Percentiles rank a stretch among this genome's conserved stretches.
Conservation (phyloP, 2,888 invertebrate genomes). For the Serripes groenlandicus region DNA sequence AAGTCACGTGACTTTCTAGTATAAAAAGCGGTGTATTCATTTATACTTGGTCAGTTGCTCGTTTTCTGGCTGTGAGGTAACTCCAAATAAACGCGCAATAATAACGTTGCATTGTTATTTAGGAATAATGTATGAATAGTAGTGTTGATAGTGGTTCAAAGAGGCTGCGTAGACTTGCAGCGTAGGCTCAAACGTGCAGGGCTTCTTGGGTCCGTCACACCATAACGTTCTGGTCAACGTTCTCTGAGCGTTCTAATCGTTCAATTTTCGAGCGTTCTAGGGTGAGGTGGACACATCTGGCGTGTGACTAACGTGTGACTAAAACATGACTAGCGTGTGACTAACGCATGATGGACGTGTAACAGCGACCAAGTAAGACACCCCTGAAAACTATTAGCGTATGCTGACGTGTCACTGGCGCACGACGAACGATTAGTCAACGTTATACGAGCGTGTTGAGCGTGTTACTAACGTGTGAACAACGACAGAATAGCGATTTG, state of each 20-base stretch:
- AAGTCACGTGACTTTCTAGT: too few relatives aligned
- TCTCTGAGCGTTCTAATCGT: conserved; percentile 6
- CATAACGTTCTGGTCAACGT: conserved; percentile 28
- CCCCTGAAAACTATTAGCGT: conserved; percentile 42
- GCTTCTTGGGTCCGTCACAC: conserved; percentile 19
- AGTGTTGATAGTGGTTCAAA: too few relatives aligned
- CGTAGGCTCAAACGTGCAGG: too few relatives aligned
- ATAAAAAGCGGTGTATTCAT: too few relatives aligned
- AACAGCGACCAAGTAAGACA: conserved; percentile 43
- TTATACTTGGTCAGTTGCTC: too few relatives aligned
- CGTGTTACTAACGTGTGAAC: conserved; percentile 18
- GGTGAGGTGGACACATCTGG: conserved; percentile 25
- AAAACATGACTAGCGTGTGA: conserved; percentile 39
- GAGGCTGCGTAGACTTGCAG: too few relatives aligned
- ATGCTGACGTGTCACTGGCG: conserved; percentile 26
- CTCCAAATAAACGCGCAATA: too few relatives aligned
- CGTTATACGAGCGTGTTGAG: conserved; percentile 27
- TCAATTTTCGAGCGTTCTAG: conserved; percentile 20
- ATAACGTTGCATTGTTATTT: too few relatives aligned
- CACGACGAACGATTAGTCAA: conserved; percentile 23
- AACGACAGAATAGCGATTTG: conserved; percentile 19
- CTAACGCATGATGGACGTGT: conserved; percentile 32
- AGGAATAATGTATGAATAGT: too few relatives aligned
- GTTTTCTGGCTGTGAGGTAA: too few relatives aligned
- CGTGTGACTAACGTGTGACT: conserved; percentile 12